Conservation (phyloP, 92 coral and sea anemone genomes). For the Phenganax subtilis region DNA sequence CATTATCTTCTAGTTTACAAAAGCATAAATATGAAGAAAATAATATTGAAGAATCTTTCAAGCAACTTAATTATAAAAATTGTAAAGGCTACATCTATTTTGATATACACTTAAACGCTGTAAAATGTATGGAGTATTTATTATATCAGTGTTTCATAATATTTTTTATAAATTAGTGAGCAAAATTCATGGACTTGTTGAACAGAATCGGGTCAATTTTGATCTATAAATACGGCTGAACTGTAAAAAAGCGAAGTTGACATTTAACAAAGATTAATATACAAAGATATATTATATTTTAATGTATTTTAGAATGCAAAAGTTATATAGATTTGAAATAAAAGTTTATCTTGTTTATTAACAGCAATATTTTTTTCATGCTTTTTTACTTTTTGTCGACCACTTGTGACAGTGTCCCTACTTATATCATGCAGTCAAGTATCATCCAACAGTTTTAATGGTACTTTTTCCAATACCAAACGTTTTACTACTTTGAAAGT, state of each 20-base stretch:
- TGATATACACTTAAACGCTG: no score
- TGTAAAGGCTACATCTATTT: neutral
- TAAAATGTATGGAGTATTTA: slow-evolving; percentile 9
- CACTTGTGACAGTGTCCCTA: no score
- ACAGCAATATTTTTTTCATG: neutral
- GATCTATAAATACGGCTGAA: neutral
- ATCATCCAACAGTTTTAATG: no score
- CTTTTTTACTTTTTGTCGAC: no score
- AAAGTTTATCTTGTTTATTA: slow-evolving; percentile 14
- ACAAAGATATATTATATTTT: slow-evolving; percentile 6
- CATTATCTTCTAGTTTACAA: no score
- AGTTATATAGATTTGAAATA: slow-evolving; percentile 9
- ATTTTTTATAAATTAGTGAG: neutral
- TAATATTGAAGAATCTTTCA: neutral
- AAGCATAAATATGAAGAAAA: no score
- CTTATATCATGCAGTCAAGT: no score
- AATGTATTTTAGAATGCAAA: slow-evolving; percentile 10
- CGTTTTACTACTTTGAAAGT: no score
- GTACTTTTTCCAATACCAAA: no score
- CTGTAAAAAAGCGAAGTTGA: slow-evolving; percentile 1
- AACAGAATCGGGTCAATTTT: neutral
- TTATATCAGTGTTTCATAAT: neutral
- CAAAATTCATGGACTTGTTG: neutral
- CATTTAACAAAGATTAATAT: slow-evolving; percentile 1
- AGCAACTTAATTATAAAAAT: neutral